These are phyloP conservation scores for Xiphorhynchus elegans DNA, from an alignment of 2,113 vertebrate species.

Conservation along the genomic window DNA sequence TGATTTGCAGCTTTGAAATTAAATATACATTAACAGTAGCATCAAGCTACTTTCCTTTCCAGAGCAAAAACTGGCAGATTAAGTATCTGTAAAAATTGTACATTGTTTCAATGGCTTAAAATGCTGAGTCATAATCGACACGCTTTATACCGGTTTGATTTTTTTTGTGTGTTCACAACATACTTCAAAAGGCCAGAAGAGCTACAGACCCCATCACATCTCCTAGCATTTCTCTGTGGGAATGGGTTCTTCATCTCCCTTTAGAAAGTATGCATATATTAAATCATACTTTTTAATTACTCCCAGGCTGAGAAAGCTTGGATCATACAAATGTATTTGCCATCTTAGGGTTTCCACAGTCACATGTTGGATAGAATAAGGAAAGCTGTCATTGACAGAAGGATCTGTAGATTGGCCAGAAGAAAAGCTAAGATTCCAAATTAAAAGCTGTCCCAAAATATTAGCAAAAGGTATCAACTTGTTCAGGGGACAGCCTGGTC, in stretches of 20 bases:
- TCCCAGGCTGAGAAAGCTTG: slow-evolving; percentile 55
- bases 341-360: neutral
- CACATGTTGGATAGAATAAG: neutral
- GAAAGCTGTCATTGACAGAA: neutral
- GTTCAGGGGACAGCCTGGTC: neutral
- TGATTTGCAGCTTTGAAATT: slow-evolving; percentile 59
- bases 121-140: slow-evolving; percentile 36
- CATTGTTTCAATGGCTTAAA: slow-evolving; percentile 28
- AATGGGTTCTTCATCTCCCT: slow-evolving; percentile 46
- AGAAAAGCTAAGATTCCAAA: slow-evolving; percentile 17
- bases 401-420: neutral
- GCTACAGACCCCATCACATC: neutral
- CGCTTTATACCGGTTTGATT: neutral
- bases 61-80: slow-evolving; percentile 37
- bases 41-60: slow-evolving; percentile 30
- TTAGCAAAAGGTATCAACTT: neutral
- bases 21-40: slow-evolving; percentile 40
- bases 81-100: neutral
- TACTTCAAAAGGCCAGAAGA: slow-evolving; percentile 29
- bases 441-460: neutral
- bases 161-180: slow-evolving; percentile 32
- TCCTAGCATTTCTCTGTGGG: slow-evolving; percentile 14
- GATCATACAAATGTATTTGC: neutral
- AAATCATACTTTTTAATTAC: slow-evolving; percentile 54
- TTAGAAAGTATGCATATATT: slow-evolving; percentile 26